Conservation (phyloP, 2,888 invertebrate genomes). For the Agrenia bidenticulata region DNA sequence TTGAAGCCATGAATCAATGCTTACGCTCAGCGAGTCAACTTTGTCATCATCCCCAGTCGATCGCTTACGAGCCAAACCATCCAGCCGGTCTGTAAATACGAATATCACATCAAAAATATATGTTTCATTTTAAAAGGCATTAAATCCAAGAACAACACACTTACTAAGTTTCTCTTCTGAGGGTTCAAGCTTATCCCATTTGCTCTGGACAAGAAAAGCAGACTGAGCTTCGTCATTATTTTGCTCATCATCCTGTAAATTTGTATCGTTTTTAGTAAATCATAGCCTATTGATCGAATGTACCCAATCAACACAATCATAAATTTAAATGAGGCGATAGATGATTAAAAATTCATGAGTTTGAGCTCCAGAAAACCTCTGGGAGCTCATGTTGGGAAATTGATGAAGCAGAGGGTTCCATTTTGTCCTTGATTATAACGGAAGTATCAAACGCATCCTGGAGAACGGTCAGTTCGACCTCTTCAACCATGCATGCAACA, state of each 20-base stretch:
- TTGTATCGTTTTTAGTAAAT: too few species aligned
- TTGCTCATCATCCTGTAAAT: constrained; percentile 37
- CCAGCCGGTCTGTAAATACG: constrained; percentile 87
- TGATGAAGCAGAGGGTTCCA: too few species aligned
- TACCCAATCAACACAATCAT: too few species aligned
- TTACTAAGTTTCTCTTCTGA: constrained; percentile 79
- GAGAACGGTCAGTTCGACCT: too few species aligned
- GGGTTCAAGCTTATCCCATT: constrained; percentile 86
- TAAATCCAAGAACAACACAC: constrained; percentile 54
- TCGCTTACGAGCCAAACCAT: constrained; percentile 79
- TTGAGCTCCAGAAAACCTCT: too few species aligned
- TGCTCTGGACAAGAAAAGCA: constrained; percentile 60
- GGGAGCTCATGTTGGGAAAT: too few species aligned
- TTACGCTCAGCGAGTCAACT: constrained; percentile 61
- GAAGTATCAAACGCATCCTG: too few species aligned
- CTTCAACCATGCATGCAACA: too few species aligned
- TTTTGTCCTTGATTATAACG: too few species aligned
- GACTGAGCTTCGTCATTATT: constrained; percentile 17
- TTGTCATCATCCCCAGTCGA: constrained; percentile 58
- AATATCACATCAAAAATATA: constrained; percentile 1
- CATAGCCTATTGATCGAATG: too few species aligned
- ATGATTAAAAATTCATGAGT: too few species aligned
- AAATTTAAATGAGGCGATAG: too few species aligned
- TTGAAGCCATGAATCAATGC: constrained; percentile 92
- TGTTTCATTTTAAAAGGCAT: constrained; percentile 1